Evolutionary conservation across 2,888 invertebrate genomes (phyloP).

Genomic region (Oxytorus armatus): DNA sequence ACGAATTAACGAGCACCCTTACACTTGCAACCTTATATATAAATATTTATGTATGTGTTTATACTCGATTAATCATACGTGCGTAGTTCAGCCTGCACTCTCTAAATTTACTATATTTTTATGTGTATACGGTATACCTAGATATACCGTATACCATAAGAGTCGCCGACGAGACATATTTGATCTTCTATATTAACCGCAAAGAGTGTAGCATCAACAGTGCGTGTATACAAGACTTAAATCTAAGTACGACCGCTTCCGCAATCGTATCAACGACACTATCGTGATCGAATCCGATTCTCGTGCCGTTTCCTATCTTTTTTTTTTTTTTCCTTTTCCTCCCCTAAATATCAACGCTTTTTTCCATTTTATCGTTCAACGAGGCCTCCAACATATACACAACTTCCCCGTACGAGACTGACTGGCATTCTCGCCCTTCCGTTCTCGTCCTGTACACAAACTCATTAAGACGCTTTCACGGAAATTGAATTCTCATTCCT

Average conservation of each 20-base stretch:
- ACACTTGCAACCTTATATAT: not conserved
- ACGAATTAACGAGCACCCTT: not conserved
- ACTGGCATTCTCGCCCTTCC: conserved; percentile 23
- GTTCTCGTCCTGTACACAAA: conserved; percentile 10
- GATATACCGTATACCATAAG: too few relatives aligned
- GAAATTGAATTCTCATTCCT: conserved; percentile 53
- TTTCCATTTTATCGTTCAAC: conserved; percentile 1
- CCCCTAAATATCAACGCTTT: conserved; percentile 15
- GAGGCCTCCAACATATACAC: not conserved
- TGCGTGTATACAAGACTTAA: conserved; percentile 31
- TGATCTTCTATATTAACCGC: conserved; percentile 4
- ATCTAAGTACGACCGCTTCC: conserved; percentile 46
- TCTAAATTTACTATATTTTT: conserved; percentile 10
- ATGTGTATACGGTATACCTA: not conserved
- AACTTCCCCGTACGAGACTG: not conserved
- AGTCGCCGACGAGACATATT: not conserved
- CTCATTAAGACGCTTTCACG: conserved; percentile 56
- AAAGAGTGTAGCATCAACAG: not conserved
- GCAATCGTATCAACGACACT: conserved; percentile 39
- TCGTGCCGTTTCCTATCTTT: conserved; percentile 37
- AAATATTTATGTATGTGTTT: not conserved
- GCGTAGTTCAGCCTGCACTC: not conserved
- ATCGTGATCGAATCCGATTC: conserved; percentile 52
- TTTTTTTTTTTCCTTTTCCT: not conserved
- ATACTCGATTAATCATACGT: not conserved